Conservation (phyloP, 2,113 vertebrate species). For the Solea senegalensis region DNA sequence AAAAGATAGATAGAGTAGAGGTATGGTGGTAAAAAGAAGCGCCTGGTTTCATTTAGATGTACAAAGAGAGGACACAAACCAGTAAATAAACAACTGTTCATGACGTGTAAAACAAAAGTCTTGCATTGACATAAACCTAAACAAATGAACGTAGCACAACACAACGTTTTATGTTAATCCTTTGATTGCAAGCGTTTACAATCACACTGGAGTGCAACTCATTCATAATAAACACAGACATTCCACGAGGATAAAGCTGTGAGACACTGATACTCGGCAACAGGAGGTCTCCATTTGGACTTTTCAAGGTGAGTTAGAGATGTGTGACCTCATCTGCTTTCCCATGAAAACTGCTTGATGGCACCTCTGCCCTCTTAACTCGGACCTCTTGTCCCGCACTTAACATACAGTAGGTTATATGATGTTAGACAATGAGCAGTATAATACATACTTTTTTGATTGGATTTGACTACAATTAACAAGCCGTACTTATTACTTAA, state of each 20-base stretch:
- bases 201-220: constrained; percentile 14
- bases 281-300: constrained; percentile 66
- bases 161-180: constrained; percentile 15
- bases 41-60: neutral
- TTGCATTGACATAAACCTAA: constrained; percentile 21
- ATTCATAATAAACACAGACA: constrained; percentile 59
- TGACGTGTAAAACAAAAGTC: neutral
- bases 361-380: constrained; percentile 1
- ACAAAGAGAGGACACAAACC: constrained; percentile 7
- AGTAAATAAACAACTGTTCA: neutral
- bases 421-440: neutral
- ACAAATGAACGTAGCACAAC: neutral
- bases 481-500: too few species aligned
- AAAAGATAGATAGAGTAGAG: constrained; percentile 7
- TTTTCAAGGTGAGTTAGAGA: constrained; percentile 70
- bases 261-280: constrained; percentile 40
- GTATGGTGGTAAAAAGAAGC: neutral
- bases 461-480: too few species aligned
- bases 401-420: neutral
- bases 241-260: constrained; percentile 53
- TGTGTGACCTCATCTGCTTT: constrained; percentile 52
- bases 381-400: neutral
- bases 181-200: constrained; percentile 34
- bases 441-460: too few species aligned
- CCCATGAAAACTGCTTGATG: constrained; percentile 46